phyloP scores from a whole-genome alignment of 2,888 invertebrate genomes.

The Lochmaea crataegi region DNA sequence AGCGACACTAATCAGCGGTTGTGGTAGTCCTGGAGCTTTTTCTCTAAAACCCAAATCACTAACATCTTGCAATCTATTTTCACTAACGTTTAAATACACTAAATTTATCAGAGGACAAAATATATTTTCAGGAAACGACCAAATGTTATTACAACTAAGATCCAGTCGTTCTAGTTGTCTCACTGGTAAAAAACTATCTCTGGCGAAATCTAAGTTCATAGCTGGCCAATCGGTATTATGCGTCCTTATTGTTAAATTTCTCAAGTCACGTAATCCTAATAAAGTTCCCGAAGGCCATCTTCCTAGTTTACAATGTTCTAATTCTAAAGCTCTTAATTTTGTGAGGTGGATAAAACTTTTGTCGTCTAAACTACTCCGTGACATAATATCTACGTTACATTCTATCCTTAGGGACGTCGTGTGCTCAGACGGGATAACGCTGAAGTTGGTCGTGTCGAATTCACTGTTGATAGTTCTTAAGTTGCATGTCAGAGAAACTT shows the following conservation, averaged over 20 bases:
- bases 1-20: constrained; percentile 74
- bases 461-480: constrained; percentile 88
- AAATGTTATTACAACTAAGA: constrained; percentile 88
- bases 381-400: constrained; percentile 84
- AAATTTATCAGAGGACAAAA: constrained; percentile 86
- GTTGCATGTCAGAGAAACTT: constrained; percentile 83
- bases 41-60: constrained; percentile 88
- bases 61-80: constrained; percentile 89
- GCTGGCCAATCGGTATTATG: constrained; percentile 88
- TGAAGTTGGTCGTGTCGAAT: constrained; percentile 88
- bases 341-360: constrained; percentile 84
- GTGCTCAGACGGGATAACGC: constrained; percentile 86
- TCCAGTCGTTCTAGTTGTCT: constrained; percentile 86
- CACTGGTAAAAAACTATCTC: constrained; percentile 81
- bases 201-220: constrained; percentile 84
- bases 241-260: constrained; percentile 87
- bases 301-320: constrained; percentile 89
- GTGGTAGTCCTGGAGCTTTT: constrained; percentile 70
- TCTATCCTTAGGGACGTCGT: constrained; percentile 83
- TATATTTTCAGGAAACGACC: constrained; percentile 87
- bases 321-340: constrained; percentile 81
- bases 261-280: constrained; percentile 81
- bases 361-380: constrained; percentile 81
- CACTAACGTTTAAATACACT: constrained; percentile 85
- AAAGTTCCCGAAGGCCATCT: constrained; percentile 85